These are phyloP conservation scores for Ectropis crepuscularia DNA, from an alignment of 2,888 invertebrate genomes.

Conservation along the genomic window DNA sequence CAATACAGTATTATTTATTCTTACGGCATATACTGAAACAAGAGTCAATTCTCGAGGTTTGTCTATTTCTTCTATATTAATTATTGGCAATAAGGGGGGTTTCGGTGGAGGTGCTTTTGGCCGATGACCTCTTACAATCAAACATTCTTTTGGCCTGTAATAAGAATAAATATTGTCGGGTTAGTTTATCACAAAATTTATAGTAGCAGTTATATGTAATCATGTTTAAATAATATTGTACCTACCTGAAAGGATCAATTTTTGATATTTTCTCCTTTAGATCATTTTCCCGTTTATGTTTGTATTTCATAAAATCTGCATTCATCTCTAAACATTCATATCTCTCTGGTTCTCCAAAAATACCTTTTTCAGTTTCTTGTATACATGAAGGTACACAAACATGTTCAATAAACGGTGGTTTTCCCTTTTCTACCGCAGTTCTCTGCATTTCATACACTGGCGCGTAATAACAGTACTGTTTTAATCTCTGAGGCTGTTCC, in stretches of 20 bases:
- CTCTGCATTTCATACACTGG: conserved; percentile 69
- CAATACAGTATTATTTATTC: conserved; percentile 70
- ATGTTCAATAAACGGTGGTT: conserved; percentile 64
- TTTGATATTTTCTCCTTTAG: conserved; percentile 58
- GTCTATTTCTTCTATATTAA: conserved; percentile 46
- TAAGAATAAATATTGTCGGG: conserved; percentile 17
- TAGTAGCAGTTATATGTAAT: too few species aligned
- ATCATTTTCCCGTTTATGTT: conserved; percentile 57
- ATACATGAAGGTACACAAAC: conserved; percentile 66
- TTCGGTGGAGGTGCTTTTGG: conserved; percentile 59
- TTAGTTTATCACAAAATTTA: too few species aligned
- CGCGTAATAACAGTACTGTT: conserved; percentile 60
- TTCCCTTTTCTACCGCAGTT: conserved; percentile 65
- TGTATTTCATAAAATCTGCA: conserved; percentile 60
- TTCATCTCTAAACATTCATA: conserved; percentile 51
- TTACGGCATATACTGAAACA: conserved; percentile 61
- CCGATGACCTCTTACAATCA: conserved; percentile 66
- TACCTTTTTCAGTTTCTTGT: conserved; percentile 64
- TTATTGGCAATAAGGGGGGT: conserved; percentile 54
- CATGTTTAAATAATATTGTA: neutral
- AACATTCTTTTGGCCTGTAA: conserved; percentile 63
- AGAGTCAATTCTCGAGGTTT: conserved; percentile 35
- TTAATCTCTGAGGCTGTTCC: conserved; percentile 65
- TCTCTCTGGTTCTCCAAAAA: conserved; percentile 56
- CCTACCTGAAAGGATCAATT: conserved; percentile 70